Percentiles rank a stretch among this genome's conserved stretches.
Conservation (phyloP, 2,113 vertebrate species). For the Lepus timidus region DNA sequence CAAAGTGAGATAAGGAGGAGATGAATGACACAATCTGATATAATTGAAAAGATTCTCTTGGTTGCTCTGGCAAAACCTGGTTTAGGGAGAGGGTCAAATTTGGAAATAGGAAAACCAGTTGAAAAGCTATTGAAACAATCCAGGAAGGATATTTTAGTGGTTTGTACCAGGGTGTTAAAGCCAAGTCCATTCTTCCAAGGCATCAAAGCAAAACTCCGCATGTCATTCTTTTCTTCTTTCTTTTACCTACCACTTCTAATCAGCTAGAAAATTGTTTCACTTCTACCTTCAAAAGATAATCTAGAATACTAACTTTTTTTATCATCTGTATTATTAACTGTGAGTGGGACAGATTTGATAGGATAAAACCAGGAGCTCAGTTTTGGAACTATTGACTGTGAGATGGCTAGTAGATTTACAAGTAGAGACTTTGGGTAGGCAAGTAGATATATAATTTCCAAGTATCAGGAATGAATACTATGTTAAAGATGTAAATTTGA, state of each 20-base stretch:
- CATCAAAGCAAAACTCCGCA: too few species aligned
- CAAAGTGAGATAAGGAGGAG: not conserved
- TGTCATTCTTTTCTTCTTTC: too few species aligned
- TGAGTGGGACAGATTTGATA: not conserved
- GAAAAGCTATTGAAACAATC: conserved; percentile 27
- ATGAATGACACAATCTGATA: not conserved
- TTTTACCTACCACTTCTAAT: too few species aligned
- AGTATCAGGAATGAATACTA: not conserved
- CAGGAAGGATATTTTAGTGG: not conserved
- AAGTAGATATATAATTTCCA: not conserved
- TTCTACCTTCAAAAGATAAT: too few species aligned
- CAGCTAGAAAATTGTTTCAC: too few species aligned
- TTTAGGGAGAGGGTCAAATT: not conserved
- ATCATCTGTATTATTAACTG: not conserved
- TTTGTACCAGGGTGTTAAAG: not conserved
- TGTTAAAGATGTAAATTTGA: not conserved
- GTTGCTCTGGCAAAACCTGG: not conserved
- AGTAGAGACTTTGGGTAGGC: not conserved
- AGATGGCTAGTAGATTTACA: not conserved
- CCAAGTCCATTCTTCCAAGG: too few species aligned
- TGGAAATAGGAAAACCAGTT: not conserved
- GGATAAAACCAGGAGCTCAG: conserved; percentile 28
- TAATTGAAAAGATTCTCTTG: conserved; percentile 27
- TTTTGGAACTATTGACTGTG: not conserved
- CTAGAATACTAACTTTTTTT: too few species aligned